A percentile compares a stretch with the other conserved stretches of the same genome.
These are phyloP conservation scores for Oenanthe oenanthe DNA, from an alignment of 2,113 vertebrate genomes.

Conservation along the genomic window DNA sequence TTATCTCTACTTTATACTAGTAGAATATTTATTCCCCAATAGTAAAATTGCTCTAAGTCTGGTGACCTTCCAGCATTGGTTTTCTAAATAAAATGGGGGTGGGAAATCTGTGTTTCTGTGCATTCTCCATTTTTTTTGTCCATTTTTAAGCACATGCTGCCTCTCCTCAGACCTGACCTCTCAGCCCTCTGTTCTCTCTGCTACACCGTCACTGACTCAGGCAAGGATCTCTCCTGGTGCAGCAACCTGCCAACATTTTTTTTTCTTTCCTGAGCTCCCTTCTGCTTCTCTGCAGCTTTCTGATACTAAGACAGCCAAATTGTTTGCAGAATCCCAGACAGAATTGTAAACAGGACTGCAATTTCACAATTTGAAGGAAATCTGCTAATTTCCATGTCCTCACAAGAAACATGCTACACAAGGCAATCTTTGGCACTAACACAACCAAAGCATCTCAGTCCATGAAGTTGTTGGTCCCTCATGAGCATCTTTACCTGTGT, in stretches of 20 bases:
- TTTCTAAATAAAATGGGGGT: not conserved
- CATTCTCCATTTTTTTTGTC: not conserved
- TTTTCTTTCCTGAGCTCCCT: constrained; percentile 32
- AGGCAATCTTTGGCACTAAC: not conserved
- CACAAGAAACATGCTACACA: not conserved
- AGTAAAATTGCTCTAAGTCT: not conserved
- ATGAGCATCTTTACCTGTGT: not conserved
- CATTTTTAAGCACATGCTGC: not conserved
- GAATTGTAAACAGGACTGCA: not conserved
- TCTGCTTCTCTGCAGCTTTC: constrained; percentile 26
- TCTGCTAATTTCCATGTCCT: not conserved
- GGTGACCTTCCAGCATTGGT: not conserved
- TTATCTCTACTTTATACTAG: not conserved
- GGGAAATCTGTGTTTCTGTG: not conserved
- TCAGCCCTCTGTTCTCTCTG: constrained; percentile 19
- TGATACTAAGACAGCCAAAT: not conserved
- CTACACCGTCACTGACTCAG: constrained; percentile 26
- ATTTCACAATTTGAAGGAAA: not conserved
- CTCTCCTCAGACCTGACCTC: constrained; percentile 17
- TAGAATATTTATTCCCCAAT: not conserved
- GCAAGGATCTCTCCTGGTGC: constrained; percentile 29
- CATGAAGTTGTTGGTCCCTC: not conserved
- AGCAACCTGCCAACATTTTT: constrained; percentile 37
- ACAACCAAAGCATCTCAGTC: not conserved
- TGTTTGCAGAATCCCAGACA: not conserved